Conservation (phyloP, 2,113 vertebrate species). For the Erythrocebus patas region DNA sequence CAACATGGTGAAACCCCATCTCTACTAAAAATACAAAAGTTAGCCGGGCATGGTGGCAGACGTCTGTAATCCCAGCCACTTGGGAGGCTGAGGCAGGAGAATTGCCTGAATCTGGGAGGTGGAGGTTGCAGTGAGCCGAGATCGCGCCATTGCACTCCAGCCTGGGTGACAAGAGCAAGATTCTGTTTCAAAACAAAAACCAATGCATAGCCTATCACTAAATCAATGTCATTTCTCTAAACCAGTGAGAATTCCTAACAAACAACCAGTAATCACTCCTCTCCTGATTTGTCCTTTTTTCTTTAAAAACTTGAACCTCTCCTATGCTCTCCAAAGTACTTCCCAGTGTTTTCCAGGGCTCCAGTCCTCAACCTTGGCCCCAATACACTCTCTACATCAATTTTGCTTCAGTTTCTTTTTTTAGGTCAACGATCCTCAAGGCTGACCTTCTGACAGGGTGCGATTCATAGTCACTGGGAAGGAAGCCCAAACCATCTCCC, state of each 20-base stretch:
- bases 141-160: too few species aligned
- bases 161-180: too few species aligned
- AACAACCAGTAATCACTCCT: neutral
- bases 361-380: neutral
- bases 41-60: too few species aligned
- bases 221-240: neutral
- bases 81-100: too few species aligned
- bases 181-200: too few species aligned
- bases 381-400: neutral
- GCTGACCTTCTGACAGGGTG: too few species aligned
- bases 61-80: too few species aligned
- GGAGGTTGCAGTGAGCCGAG: too few species aligned
- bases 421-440: neutral
- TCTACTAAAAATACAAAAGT: too few species aligned
- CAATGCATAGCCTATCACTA: neutral
- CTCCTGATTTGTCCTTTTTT: neutral
- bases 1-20: too few species aligned
- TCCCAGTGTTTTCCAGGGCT: neutral
- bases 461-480: neutral
- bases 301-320: neutral
- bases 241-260: neutral
- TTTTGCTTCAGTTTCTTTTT: neutral
- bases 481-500: neutral
- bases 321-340: neutral
- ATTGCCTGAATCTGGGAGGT: too few species aligned